Evolutionary conservation across 2,888 invertebrate species (phyloP).

Genomic region (Galeopsomyia nigrocyanea): DNA sequence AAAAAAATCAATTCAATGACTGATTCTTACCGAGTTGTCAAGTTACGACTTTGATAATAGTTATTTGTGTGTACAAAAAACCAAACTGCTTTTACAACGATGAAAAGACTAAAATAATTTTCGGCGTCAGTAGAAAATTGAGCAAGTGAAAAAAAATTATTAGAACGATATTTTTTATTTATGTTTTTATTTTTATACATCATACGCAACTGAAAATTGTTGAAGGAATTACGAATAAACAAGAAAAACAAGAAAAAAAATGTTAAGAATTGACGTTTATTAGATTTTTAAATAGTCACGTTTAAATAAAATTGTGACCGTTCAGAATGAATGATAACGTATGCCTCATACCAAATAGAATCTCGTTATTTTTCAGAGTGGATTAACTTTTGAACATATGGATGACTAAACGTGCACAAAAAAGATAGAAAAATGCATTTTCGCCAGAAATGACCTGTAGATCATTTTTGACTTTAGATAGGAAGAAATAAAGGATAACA

Average conservation of each 20-base stretch:
- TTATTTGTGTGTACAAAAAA: too few relatives aligned
- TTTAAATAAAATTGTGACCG: conserved; percentile 19
- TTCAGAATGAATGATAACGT: conserved; percentile 31
- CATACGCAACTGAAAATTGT: conserved; percentile 48
- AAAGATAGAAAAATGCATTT: conserved; percentile 32
- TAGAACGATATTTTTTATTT: conserved; percentile 64
- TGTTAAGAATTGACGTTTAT: conserved; percentile 48
- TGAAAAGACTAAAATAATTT: too few relatives aligned
- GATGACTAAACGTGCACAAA: conserved; percentile 36
- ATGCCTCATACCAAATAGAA: conserved; percentile 46
- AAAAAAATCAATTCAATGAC: conserved; percentile 38
- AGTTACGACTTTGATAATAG: too few relatives aligned
- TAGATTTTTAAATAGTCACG: conserved; percentile 37
- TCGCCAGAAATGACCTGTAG: conserved; percentile 25
- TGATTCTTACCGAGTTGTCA: conserved; percentile 42
- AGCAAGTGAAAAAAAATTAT: too few relatives aligned
- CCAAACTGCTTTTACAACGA: too few relatives aligned
- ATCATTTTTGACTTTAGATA: conserved; percentile 42
- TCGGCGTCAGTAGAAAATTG: too few relatives aligned
- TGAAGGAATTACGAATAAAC: conserved; percentile 42
- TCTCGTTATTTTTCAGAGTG: conserved; percentile 47
- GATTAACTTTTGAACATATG: conserved; percentile 34
- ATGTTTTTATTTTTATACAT: conserved; percentile 65
- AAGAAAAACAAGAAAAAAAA: conserved; percentile 43
- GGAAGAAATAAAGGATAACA: conserved; percentile 48